phyloP scores from a whole-genome alignment of 1,140 invertebrate genomes.

The Philopotamus ludificatus region DNA sequence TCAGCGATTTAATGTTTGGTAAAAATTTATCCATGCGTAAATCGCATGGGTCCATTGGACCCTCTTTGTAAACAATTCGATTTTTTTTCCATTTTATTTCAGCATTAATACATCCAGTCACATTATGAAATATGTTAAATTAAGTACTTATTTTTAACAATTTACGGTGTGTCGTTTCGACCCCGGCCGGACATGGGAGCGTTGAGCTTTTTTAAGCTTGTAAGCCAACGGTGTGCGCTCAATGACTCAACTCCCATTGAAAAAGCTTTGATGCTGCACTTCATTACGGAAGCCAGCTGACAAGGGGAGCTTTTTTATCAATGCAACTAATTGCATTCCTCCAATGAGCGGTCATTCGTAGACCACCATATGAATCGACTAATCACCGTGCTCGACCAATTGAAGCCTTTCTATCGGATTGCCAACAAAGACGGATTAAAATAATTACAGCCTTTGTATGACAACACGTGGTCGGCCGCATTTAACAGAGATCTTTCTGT shows the following conservation, averaged over 20 bases:
- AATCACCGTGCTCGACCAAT: constrained; percentile 3
- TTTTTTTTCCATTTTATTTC: too few species aligned
- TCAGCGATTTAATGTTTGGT: too few species aligned
- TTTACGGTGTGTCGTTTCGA: too few species aligned
- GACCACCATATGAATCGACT: constrained; percentile 22
- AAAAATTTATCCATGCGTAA: too few species aligned
- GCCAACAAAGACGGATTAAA: constrained; percentile 10
- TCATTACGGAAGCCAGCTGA: constrained; percentile 3
- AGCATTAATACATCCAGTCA: too few species aligned
- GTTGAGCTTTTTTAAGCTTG: constrained; percentile 11
- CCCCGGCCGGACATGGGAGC: too few species aligned
- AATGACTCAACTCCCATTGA: not conserved
- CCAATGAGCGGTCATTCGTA: constrained; percentile 2
- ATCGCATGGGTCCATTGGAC: too few species aligned
- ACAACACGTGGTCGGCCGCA: not conserved
- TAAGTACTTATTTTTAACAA: too few species aligned
- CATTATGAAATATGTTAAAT: too few species aligned
- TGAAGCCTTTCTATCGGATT: constrained; percentile 3
- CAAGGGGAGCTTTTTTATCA: constrained; percentile 33
- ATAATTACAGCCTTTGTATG: constrained; percentile 9
- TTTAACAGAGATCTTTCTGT: too few species aligned
- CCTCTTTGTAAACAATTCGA: too few species aligned
- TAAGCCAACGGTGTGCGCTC: not conserved
- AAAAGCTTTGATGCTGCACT: constrained; percentile 5
- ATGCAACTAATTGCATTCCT: constrained; percentile 37